Base-by-base conservation (phyloP, 1,140 invertebrate genomes). In the Tetramorium parvispinum region DNA sequence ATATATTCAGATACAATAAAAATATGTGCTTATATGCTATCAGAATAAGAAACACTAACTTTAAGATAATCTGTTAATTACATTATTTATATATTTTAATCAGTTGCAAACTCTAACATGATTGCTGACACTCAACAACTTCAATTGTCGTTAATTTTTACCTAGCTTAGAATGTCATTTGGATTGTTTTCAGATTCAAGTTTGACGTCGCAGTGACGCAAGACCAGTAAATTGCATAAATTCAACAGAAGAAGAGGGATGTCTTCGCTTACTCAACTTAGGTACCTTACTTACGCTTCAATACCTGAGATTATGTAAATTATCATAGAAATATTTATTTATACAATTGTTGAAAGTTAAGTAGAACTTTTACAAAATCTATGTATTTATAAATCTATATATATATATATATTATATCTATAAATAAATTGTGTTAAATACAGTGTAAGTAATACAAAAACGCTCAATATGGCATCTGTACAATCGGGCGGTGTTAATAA, bases 261-360 rank as follows among this genome's bases (percentile, higher is more conserved):
- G 83, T 86, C 57, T 88, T 83, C 13, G 51, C 40, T 83, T 89
- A 40, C n/a, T 70, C 37, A 77, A 76, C 85, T 51, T 81, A 79
- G 68, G 53, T 82, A 82, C 71, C 40, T 83, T 83, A 83, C 43
- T 83, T 73, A 73, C 43, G 8, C 57, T 86, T 37, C 27, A 49
- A 88, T 79, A 21, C 75, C 78, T 79, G 43, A 79, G 32, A 77
- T 49, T 79, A 43, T 87, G 63, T 70, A 77, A 68, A 79, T 78
- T 88, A 55, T 89, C 75, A 79, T 83, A 59, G 75, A 88, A 86
- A 73, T 88, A 91, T 87, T 87, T 88, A 91, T 90, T 90, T 90
- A 85, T 86, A 46, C 75, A 87, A 81, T 82, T 78, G 40, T 59
- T 87, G 78, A 53, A 61, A 32, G 49, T 87, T 89, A 81, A 49